phyloP scores from a whole-genome alignment of 2,888 invertebrate species.

The Drosophila suboccidentalis region DNA sequence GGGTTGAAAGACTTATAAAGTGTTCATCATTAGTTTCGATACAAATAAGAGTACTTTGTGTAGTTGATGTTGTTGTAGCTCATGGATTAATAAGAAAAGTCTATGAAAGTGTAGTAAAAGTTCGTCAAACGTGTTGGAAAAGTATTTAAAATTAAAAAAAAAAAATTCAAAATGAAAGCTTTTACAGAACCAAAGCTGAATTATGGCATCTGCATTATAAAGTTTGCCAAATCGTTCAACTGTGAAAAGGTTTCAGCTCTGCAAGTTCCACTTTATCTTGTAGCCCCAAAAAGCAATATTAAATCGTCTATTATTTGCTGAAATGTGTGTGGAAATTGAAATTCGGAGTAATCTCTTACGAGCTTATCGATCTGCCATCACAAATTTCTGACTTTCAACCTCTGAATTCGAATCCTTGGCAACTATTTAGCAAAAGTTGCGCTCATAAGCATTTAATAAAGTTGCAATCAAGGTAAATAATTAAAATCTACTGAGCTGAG shows the following conservation, averaged over 20 bases:
- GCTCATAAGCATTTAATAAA: conserved; percentile 22
- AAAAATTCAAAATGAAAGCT: background rate
- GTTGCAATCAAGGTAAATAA: conserved; percentile 27
- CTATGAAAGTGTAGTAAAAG: background rate
- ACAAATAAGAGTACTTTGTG: background rate
- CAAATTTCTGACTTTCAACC: background rate
- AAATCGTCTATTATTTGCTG: background rate
- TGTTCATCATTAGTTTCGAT: conserved; percentile 15
- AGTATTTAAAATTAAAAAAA: background rate
- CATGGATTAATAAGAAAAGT: background rate
- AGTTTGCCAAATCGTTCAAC: no score
- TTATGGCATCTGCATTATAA: no score
- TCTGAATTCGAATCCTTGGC: background rate
- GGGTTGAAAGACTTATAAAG: background rate
- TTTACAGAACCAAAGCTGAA: no score
- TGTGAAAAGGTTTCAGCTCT: background rate
- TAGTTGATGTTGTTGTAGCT: background rate
- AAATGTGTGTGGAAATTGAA: background rate
- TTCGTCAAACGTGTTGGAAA: background rate
- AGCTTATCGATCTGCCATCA: conserved; percentile 9
- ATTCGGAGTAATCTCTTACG: background rate
- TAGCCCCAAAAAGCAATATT: background rate
- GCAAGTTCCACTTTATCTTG: background rate
- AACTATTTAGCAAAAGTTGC: conserved; percentile 2
- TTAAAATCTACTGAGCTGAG: conserved; percentile 21